These are phyloP conservation scores for Bothrops alternatus DNA, from an alignment of 2,797 vertebrate genomes.

Conservation along the genomic window DNA sequence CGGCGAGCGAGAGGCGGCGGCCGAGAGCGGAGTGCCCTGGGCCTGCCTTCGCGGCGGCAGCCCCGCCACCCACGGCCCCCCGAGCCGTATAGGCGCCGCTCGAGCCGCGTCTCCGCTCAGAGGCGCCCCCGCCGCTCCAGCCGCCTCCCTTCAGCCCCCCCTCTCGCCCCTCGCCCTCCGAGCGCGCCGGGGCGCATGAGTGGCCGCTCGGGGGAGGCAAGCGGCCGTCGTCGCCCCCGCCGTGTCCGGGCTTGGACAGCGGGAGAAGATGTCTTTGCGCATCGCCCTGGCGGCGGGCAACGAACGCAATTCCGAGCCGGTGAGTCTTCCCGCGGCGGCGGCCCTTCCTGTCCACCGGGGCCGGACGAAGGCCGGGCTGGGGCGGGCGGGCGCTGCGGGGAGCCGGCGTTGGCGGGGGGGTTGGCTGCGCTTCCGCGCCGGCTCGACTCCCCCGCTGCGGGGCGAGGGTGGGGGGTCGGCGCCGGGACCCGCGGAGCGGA, in stretches of 20 bases:
- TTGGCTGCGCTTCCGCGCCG: neutral
- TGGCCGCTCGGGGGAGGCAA: neutral
- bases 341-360: neutral
- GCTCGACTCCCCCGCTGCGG: neutral
- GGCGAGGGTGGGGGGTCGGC: conserved; percentile 21
- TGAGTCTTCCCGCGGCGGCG: conserved; percentile 68
- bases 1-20: neutral
- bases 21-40: neutral
- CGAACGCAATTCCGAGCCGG: conserved; percentile 84
- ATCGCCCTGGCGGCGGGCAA: conserved; percentile 82
- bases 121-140: neutral
- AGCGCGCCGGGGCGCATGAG: neutral
- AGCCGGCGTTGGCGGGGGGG: neutral
- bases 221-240: neutral
- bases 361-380: neutral
- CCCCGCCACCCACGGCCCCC: neutral
- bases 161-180: neutral
- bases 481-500: neutral
- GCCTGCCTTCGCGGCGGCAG: neutral
- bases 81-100: neutral
- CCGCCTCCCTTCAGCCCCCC: neutral
- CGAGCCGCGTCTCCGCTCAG: neutral
- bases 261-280: conserved; percentile 82
- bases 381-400: neutral
- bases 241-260: neutral